Evolutionary conservation across 2,888 invertebrate genomes (phyloP).

Genomic region (Loripinus fragilis): DNA sequence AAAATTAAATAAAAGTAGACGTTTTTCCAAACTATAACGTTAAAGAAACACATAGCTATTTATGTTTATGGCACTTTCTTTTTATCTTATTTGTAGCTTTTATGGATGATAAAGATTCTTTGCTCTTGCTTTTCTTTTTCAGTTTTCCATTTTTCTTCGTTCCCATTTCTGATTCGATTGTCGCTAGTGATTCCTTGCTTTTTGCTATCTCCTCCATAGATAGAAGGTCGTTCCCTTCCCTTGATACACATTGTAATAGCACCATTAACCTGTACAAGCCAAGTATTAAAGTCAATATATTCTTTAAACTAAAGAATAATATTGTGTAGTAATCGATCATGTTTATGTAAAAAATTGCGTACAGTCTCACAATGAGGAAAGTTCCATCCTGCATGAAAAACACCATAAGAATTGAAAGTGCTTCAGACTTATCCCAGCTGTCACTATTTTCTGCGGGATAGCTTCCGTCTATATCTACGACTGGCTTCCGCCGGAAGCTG

Average conservation of each 20-base stretch:
- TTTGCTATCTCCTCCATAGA: constrained; percentile 47
- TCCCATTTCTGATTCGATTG: neutral
- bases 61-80: neutral
- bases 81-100: neutral
- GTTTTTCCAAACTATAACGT: no score
- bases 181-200: constrained; percentile 47
- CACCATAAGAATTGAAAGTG: constrained; percentile 54
- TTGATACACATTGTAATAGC: constrained; percentile 40
- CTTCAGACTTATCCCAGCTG: constrained; percentile 43
- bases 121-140: constrained; percentile 4
- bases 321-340: constrained; percentile 44
- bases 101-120: neutral
- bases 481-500: constrained; percentile 16
- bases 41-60: no score
- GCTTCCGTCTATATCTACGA: neutral
- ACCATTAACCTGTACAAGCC: constrained; percentile 49
- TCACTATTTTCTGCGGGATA: neutral
- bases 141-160: no score
- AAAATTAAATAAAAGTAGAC: no score
- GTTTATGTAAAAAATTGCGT: constrained; percentile 31
- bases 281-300: constrained; percentile 47
- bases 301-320: constrained; percentile 58
- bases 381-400: constrained; percentile 62
- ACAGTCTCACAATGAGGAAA: constrained; percentile 42
- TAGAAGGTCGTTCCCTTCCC: constrained; percentile 56